Conservation (phyloP, 2,888 invertebrate genomes). For the Steinernema hermaphroditum region DNA sequence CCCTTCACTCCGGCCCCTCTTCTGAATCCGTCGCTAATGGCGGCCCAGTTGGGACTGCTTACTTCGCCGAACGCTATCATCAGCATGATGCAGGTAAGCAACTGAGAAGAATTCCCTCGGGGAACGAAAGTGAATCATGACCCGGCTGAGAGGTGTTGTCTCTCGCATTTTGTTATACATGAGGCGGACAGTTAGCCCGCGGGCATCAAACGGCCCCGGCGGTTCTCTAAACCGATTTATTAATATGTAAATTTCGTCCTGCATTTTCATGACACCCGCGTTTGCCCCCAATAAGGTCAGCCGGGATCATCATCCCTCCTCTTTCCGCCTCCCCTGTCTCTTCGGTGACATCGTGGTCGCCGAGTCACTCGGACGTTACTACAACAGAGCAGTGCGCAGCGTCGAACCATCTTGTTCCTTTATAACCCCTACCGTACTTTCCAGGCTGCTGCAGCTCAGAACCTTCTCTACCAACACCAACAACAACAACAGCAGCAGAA, state of each 20-base stretch:
- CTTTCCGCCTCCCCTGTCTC: neutral
- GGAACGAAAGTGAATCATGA: neutral
- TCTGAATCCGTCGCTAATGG: conserved; percentile 70
- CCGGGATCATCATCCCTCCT: conserved; percentile 30
- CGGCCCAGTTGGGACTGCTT: conserved; percentile 53
- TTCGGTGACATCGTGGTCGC: neutral
- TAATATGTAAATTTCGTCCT: conserved; percentile 30
- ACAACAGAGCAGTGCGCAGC: too few relatives aligned
- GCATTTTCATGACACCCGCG: conserved; percentile 25
- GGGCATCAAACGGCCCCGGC: neutral
- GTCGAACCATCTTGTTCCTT: neutral
- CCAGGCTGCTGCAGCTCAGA: conserved; percentile 22
- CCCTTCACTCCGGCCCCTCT: conserved; percentile 10
- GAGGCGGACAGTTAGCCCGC: neutral
- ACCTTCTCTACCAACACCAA: conserved; percentile 20
- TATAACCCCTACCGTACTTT: neutral
- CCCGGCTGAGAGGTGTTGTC: neutral
- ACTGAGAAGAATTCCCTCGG: neutral
- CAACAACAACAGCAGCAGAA: conserved; percentile 24
- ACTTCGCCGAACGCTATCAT: conserved; percentile 44
- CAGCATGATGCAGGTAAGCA: conserved; percentile 54
- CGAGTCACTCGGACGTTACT: neutral
- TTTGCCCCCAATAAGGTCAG: conserved; percentile 30
- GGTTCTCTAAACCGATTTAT: conserved; percentile 23
- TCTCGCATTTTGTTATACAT: neutral